phyloP scores from a whole-genome alignment of 2,888 invertebrate species.

The Drosophila emarginata region DNA sequence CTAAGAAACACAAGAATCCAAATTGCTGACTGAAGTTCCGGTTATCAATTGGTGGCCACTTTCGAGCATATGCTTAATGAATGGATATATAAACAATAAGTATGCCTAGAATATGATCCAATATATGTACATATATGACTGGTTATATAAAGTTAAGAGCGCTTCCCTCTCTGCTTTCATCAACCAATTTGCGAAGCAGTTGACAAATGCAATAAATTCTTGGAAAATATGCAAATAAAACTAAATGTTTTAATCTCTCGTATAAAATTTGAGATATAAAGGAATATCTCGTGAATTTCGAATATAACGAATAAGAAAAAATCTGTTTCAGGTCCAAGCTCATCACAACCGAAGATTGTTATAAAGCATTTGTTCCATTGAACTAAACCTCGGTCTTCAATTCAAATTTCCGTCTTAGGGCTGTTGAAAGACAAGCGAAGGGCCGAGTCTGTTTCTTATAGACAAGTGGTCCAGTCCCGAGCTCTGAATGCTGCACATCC shows the following conservation, averaged over 20 bases:
- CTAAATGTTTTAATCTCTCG: background rate
- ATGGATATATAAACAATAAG: background rate
- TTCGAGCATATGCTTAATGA: slow-evolving; percentile 7
- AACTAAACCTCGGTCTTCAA: background rate
- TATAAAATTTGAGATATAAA: background rate
- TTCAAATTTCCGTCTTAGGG: slow-evolving; percentile 30
- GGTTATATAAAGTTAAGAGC: background rate
- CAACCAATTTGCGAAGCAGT: too few species aligned
- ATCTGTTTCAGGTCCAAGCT: background rate
- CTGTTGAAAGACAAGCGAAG: slow-evolving; percentile 36
- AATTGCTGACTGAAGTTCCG: slow-evolving; percentile 70
- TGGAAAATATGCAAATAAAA: slow-evolving; percentile 2
- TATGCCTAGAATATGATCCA: slow-evolving; percentile 2
- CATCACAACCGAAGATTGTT: background rate
- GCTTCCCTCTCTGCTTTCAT: background rate
- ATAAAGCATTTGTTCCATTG: too few species aligned
- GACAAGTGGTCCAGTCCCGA: background rate
- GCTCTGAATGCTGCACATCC: background rate
- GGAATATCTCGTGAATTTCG: background rate
- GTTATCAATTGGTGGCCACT: background rate
- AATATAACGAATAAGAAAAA: too few species aligned
- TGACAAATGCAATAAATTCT: background rate
- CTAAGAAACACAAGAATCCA: slow-evolving; percentile 38
- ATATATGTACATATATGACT: background rate
- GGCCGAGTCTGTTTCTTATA: background rate